Evolutionary conservation across 2,113 vertebrate species (phyloP).

Genomic region (Poeciliopsis retropinna): DNA sequence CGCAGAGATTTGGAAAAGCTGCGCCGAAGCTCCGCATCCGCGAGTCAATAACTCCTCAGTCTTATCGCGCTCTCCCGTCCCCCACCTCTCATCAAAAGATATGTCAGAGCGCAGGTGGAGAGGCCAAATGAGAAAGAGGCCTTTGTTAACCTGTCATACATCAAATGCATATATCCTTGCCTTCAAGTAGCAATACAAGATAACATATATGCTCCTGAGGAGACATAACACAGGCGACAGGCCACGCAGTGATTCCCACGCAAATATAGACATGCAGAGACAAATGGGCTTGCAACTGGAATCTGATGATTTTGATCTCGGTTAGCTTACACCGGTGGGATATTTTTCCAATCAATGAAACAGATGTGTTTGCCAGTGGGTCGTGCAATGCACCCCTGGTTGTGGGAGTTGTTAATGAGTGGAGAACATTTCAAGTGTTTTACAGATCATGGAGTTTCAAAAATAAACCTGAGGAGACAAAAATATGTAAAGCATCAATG

Average conservation of each 20-base stretch:
- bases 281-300: not conserved
- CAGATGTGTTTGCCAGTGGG: not conserved
- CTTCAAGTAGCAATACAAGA: slow-evolving; percentile 23
- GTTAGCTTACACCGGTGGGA: not conserved
- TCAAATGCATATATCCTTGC: slow-evolving; percentile 30
- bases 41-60: slow-evolving; percentile 68
- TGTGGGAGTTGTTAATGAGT: not conserved
- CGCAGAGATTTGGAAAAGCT: slow-evolving; percentile 54
- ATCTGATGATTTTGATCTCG: not conserved
- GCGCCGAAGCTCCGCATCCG: slow-evolving; percentile 53
- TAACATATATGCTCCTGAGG: slow-evolving; percentile 29
- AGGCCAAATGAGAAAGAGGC: slow-evolving; percentile 61
- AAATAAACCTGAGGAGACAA: not conserved
- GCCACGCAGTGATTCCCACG: slow-evolving; percentile 34
- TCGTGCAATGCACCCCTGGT: not conserved
- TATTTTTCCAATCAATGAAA: not conserved
- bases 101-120: slow-evolving; percentile 64
- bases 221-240: slow-evolving; percentile 45
- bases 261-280: slow-evolving; percentile 38
- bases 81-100: slow-evolving; percentile 13
- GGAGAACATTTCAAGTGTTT: not conserved
- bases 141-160: slow-evolving; percentile 66
- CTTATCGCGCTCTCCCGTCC: slow-evolving; percentile 38
- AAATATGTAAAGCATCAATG: not conserved
- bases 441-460: not conserved